Evolutionary conservation across 2,797 vertebrate species (phyloP).

Genomic region (Centropyge bicolor): DNA sequence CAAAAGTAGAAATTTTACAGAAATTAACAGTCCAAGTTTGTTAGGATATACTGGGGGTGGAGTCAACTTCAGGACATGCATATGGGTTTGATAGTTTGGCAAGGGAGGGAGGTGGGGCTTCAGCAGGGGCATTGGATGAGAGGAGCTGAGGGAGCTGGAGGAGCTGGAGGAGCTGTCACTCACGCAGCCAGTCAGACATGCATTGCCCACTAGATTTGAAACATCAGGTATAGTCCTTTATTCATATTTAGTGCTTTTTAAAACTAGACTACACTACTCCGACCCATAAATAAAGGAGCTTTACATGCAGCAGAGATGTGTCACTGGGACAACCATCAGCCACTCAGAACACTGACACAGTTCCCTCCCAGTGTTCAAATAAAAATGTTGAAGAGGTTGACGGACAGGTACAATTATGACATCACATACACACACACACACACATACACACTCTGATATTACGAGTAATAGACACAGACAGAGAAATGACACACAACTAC

Average conservation of each 20-base stretch:
- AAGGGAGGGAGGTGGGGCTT: conserved; percentile 29
- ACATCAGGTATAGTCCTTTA: conserved; percentile 69
- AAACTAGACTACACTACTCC: conserved; percentile 72
- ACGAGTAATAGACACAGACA: conserved; percentile 13
- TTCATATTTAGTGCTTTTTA: conserved; percentile 67
- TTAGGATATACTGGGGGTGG: conserved; percentile 60
- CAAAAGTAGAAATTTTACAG: conserved; percentile 79
- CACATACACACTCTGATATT: background rate
- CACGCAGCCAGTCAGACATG: conserved; percentile 71
- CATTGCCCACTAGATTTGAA: conserved; percentile 69
- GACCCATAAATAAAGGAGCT: conserved; percentile 65
- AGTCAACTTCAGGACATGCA: conserved; percentile 79
- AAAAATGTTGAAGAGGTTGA: conserved; percentile 59
- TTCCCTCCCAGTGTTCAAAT: conserved; percentile 60
- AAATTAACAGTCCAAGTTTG: conserved; percentile 84
- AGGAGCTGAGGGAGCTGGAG: conserved; percentile 65
- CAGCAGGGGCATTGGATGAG: conserved; percentile 61
- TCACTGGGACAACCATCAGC: conserved; percentile 56
- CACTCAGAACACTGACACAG: conserved; percentile 54
- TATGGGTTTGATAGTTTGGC: conserved; percentile 54
- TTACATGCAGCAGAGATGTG: conserved; percentile 70
- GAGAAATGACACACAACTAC: background rate
- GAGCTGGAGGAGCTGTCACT: conserved; percentile 71
- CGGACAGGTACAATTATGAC: conserved; percentile 34
- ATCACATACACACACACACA: conserved; percentile 17